phyloP scores from a whole-genome alignment of 2,113 vertebrate genomes.

The Verasper variegatus region DNA sequence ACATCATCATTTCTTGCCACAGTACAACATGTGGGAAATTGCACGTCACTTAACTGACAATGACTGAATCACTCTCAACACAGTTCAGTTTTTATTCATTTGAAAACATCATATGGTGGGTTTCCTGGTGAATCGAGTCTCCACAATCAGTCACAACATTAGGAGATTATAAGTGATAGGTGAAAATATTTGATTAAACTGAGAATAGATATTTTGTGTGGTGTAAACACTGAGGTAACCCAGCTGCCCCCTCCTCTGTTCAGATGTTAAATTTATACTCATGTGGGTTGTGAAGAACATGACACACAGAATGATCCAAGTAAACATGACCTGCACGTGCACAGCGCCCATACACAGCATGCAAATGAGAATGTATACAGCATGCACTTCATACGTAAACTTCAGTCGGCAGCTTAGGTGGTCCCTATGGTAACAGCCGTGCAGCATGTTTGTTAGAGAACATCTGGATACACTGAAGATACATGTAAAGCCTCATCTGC shows the following conservation, averaged over 20 bases:
- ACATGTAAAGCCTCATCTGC: constrained; percentile 34
- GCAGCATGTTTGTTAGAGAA: not conserved
- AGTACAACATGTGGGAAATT: no score
- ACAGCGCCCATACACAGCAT: constrained; percentile 7
- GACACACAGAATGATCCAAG: constrained; percentile 5
- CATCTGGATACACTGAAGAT: constrained; percentile 6
- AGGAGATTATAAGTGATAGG: no score
- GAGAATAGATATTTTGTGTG: no score
- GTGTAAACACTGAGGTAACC: no score
- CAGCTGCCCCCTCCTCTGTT: not conserved
- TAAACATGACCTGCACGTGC: constrained; percentile 18
- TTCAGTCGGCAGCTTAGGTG: constrained; percentile 14
- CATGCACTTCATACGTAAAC: constrained; percentile 37
- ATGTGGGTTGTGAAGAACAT: constrained; percentile 28
- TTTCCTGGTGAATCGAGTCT: no score
- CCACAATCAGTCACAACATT: no score
- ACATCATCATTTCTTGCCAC: no score
- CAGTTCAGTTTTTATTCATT: not conserved
- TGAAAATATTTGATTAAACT: no score
- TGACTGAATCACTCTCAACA: not conserved
- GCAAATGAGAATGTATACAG: constrained; percentile 54
- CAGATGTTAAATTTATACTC: constrained; percentile 48
- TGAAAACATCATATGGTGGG: no score
- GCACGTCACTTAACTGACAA: no score
- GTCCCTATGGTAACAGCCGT: constrained; percentile 67